Conservation (phyloP, 1,140 invertebrate species). For the Homarus americanus region DNA sequence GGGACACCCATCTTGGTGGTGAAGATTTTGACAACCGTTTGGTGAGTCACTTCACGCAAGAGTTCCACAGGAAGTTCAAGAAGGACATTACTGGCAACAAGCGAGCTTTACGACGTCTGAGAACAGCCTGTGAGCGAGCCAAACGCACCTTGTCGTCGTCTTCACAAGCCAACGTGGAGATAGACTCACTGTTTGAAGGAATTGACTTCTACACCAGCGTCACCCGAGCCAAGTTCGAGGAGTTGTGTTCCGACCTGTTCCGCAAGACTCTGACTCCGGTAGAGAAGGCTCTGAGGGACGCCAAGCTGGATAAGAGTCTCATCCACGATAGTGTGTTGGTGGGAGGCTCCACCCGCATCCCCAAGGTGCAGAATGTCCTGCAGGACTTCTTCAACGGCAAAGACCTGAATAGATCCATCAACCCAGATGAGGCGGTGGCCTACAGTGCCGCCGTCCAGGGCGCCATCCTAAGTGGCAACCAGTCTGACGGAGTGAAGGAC, state of each 20-base stretch:
- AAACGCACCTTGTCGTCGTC: conserved; percentile 79
- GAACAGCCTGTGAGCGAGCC: conserved; percentile 85
- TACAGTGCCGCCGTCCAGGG: conserved; percentile 87
- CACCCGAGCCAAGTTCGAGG: conserved; percentile 79
- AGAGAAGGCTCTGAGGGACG: conserved; percentile 86
- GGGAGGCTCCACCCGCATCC: conserved; percentile 87
- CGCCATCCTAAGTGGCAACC: conserved; percentile 85
- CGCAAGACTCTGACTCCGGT: conserved; percentile 83
- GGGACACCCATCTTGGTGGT: conserved; percentile 68
- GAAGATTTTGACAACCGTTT: conserved; percentile 76
- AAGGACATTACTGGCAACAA: conserved; percentile 77
- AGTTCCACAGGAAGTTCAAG: conserved; percentile 76
- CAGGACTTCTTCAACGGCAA: conserved; percentile 85
- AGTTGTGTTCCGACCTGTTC: conserved; percentile 77
- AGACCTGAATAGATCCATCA: conserved; percentile 85
- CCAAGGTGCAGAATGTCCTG: conserved; percentile 85
- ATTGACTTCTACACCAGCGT: conserved; percentile 80
- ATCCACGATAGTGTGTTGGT: conserved; percentile 90
- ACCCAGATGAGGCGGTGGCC: conserved; percentile 81
- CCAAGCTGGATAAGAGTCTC: conserved; percentile 84
- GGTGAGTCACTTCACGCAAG: conserved; percentile 76
- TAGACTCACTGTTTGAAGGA: conserved; percentile 85
- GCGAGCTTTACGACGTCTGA: conserved; percentile 78
- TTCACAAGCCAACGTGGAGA: conserved; percentile 81
- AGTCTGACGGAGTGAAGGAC: conserved; percentile 91